Evolutionary conservation across 2,797 vertebrate genomes (phyloP).

Genomic region (Phylloscopus collybita): DNA sequence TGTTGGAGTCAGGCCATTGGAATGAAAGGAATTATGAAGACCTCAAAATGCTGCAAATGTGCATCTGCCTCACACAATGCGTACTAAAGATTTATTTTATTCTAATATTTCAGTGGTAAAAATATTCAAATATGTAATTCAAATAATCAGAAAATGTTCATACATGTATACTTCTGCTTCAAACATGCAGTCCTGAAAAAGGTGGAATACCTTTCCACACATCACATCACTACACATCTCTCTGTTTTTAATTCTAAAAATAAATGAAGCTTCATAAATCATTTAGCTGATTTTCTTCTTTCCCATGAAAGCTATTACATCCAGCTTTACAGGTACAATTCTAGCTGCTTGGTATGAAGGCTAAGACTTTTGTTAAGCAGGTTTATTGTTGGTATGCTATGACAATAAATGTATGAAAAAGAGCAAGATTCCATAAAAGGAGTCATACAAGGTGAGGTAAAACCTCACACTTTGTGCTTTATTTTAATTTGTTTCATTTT

Average conservation of each 20-base stretch:
- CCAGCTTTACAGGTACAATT: background rate
- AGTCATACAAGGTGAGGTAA: background rate
- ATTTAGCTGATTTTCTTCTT: background rate
- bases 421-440: background rate
- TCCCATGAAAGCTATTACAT: background rate
- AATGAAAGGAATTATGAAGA: background rate
- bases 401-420: background rate
- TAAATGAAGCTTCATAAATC: background rate
- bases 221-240: background rate
- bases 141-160: background rate
- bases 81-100: background rate
- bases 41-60: background rate
- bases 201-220: background rate
- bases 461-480: background rate
- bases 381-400: background rate
- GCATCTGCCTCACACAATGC: background rate
- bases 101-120: background rate
- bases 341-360: background rate
- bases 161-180: background rate
- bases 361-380: background rate
- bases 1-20: background rate
- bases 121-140: background rate
- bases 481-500: background rate
- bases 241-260: background rate
- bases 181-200: background rate